phyloP scores from a whole-genome alignment of 2,888 invertebrate genomes.

The Megaustenia siamemsis region DNA sequence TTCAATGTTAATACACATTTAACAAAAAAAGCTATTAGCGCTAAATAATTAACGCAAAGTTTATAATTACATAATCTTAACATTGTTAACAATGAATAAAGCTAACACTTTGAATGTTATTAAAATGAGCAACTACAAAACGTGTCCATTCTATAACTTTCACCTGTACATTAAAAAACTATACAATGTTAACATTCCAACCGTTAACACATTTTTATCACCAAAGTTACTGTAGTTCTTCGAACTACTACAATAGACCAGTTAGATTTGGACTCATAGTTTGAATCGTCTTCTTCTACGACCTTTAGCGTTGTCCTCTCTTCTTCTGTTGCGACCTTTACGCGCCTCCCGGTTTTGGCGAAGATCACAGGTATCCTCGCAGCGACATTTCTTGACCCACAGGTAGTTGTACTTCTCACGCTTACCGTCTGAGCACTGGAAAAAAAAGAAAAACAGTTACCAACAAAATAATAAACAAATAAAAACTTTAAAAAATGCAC shows the following conservation, averaged over 20 bases:
- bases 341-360: background rate
- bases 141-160: no score
- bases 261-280: no score
- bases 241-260: background rate
- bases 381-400: slow-evolving; percentile 11
- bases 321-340: background rate
- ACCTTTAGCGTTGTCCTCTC: background rate
- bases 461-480: background rate
- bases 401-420: background rate
- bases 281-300: background rate
- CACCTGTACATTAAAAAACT: no score
- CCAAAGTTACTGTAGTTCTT: background rate
- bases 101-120: no score
- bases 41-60: no score
- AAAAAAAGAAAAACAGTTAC: background rate
- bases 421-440: slow-evolving; percentile 23
- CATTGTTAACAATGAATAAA: no score
- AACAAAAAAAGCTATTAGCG: no score
- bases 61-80: no score
- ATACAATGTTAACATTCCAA: background rate
- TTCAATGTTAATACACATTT: no score
- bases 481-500: no score
- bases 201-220: background rate
- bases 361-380: background rate
- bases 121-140: no score